These are phyloP conservation scores for Zophobas morio DNA, from an alignment of 1,140 invertebrate genomes.

Conservation along the genomic window DNA sequence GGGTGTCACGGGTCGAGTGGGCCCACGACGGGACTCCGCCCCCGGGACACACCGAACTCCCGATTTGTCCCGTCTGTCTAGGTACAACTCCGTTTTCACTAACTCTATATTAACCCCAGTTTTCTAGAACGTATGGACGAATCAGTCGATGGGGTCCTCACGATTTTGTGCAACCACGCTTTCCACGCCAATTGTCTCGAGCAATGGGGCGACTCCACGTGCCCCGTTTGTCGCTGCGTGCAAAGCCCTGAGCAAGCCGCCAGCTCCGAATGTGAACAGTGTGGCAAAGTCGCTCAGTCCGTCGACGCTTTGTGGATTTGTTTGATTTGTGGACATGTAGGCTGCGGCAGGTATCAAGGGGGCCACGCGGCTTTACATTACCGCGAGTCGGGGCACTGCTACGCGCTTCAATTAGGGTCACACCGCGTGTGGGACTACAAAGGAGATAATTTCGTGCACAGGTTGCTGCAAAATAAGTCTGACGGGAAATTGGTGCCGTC, in stretches of 20 bases:
- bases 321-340: slow-evolving; percentile 97
- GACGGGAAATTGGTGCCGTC: slow-evolving; percentile 97
- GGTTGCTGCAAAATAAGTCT: slow-evolving; percentile 95
- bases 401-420: slow-evolving; percentile 95
- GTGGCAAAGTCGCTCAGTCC: slow-evolving; percentile 63
- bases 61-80: slow-evolving; percentile 96
- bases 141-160: slow-evolving; percentile 96
- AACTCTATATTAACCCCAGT: neutral
- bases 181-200: slow-evolving; percentile 96
- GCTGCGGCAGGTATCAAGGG: slow-evolving; percentile 81
- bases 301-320: slow-evolving; percentile 97
- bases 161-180: slow-evolving; percentile 98
- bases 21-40: slow-evolving; percentile 78
- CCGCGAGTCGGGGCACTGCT: slow-evolving; percentile 95
- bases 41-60: slow-evolving; percentile 91
- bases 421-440: slow-evolving; percentile 99
- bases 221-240: slow-evolving; percentile 80
- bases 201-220: slow-evolving; percentile 96
- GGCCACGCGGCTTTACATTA: slow-evolving; percentile 90
- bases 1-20: slow-evolving; percentile 94
- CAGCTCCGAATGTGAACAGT: slow-evolving; percentile 65
- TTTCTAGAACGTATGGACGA: slow-evolving; percentile 96
- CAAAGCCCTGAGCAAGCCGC: slow-evolving; percentile 89
- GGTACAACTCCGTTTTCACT: slow-evolving; percentile 61
- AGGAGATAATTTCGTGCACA: slow-evolving; percentile 95